Conservation (phyloP, 2,113 vertebrate species). For the Bagarius yarrelli region DNA sequence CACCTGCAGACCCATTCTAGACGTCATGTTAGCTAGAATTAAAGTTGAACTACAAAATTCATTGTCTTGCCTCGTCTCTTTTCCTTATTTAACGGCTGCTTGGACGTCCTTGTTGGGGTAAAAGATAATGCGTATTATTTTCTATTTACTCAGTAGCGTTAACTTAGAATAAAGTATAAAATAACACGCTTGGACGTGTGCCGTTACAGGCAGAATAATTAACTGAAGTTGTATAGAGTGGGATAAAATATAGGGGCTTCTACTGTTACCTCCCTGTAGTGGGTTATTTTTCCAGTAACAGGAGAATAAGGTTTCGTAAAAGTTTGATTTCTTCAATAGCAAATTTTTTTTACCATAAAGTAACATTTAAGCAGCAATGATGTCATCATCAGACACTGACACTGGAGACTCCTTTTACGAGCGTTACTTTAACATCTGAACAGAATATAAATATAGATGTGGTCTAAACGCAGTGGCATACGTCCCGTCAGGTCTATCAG, state of each 20-base stretch:
- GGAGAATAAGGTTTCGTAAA: not conserved
- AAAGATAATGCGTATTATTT: not conserved
- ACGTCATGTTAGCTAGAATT: constrained; percentile 70
- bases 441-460: not conserved
- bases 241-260: not conserved
- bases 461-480: not conserved
- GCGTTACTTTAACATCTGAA: not conserved
- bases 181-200: not conserved
- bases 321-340: not conserved
- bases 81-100: not conserved
- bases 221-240: too few relatives aligned
- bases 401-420: not conserved
- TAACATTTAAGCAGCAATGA: too few relatives aligned
- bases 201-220: not conserved
- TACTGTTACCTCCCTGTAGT: not conserved
- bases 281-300: not conserved
- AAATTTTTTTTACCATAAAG: not conserved
- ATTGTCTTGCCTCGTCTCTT: constrained; percentile 56
- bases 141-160: not conserved
- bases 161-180: not conserved
- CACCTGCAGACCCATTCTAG: constrained; percentile 76
- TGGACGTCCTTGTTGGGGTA: not conserved
- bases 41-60: constrained; percentile 77
- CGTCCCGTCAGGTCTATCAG: too few relatives aligned
- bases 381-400: too few relatives aligned